Evolutionary conservation across 2,797 vertebrate genomes (phyloP).

Genomic region (Tokudaia muenninki): DNA sequence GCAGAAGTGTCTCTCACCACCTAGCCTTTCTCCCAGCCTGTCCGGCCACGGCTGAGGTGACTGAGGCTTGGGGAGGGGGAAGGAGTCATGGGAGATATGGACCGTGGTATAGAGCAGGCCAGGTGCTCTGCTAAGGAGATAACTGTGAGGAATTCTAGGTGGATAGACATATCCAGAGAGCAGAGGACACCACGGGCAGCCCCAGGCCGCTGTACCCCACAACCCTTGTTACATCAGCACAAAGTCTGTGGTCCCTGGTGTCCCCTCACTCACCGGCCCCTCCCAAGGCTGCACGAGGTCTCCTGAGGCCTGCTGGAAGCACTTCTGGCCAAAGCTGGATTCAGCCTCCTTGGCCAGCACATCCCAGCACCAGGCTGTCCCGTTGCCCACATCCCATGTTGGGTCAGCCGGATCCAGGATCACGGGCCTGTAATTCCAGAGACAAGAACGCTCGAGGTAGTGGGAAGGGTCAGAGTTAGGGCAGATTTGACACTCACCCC

Average conservation of each 20-base stretch:
- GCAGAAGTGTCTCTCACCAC: neutral
- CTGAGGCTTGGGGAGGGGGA: neutral
- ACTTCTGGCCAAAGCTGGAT: neutral
- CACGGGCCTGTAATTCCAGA: conserved; percentile 72
- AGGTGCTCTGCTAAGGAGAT: neutral
- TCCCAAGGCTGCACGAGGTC: conserved; percentile 63
- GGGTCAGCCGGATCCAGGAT: conserved; percentile 84
- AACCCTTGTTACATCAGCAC: no score
- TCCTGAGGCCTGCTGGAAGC: conserved; percentile 13
- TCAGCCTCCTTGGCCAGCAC: conserved; percentile 63
- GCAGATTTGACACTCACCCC: neutral
- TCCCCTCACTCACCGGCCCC: conserved; percentile 59
- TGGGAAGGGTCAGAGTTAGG: neutral
- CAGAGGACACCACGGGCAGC: neutral
- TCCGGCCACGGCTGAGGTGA: neutral
- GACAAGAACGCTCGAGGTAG: neutral
- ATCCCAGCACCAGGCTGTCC: conserved; percentile 72
- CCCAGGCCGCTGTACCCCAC: neutral
- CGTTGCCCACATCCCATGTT: conserved; percentile 66
- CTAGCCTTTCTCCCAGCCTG: neutral
- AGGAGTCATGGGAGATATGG: neutral
- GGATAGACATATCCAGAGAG: neutral
- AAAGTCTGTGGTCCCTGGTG: neutral
- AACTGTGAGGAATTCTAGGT: neutral
- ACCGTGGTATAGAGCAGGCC: neutral